phyloP scores from a whole-genome alignment of 2,888 invertebrate genomes.

The Drymonia ruficornis region DNA sequence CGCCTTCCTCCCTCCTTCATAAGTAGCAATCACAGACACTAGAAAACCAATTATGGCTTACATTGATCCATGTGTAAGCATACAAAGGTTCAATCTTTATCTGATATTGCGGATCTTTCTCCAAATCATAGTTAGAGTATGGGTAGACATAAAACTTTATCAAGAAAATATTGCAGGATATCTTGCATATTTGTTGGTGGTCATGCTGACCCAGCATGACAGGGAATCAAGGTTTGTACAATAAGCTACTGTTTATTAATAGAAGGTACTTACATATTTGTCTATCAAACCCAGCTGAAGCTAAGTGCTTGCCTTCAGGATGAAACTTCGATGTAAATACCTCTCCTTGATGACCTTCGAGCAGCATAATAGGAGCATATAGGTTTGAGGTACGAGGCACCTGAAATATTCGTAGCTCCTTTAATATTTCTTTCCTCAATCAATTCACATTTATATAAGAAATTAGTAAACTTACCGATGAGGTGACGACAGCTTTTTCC shows the following conservation, averaged over 20 bases:
- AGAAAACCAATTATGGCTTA: too few species aligned
- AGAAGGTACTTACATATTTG: conserved; percentile 92
- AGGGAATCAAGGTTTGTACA: background rate
- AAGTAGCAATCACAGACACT: too few species aligned
- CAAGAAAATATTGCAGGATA: too few species aligned
- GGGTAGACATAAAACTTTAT: too few species aligned
- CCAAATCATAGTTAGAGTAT: too few species aligned
- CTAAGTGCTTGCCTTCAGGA: conserved; percentile 97
- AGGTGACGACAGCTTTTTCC: conserved; percentile 89
- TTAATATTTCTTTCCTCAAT: background rate
- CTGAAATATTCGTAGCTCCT: conserved; percentile 60
- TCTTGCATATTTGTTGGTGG: too few species aligned
- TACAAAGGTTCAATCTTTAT: too few species aligned
- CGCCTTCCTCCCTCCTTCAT: too few species aligned
- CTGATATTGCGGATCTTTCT: too few species aligned
- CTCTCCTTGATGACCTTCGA: conserved; percentile 99
- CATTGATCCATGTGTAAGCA: too few species aligned
- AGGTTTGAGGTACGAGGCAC: conserved; percentile 94
- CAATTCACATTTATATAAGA: background rate
- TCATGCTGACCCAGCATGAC: too few species aligned
- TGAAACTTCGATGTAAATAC: conserved; percentile 97
- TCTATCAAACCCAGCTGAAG: conserved; percentile 97
- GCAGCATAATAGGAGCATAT: conserved; percentile 96
- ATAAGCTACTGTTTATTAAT: background rate
- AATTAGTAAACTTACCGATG: conserved; percentile 84